Conservation (phyloP, 2,888 invertebrate genomes). For the Agrilus mali region DNA sequence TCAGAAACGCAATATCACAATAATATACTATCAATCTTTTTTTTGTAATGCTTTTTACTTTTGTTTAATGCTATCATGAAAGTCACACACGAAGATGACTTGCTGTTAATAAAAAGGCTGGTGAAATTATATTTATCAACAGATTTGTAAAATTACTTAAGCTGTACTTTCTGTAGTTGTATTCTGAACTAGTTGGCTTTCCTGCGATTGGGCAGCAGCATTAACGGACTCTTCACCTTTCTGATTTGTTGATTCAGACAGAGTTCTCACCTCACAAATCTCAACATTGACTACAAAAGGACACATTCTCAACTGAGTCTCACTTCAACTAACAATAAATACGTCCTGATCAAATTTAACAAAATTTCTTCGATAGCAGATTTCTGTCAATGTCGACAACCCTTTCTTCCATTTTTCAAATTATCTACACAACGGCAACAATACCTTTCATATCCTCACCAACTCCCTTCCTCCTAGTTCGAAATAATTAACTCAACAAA, state of each 20-base stretch:
- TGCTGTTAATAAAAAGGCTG: slow-evolving; percentile 28
- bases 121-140: slow-evolving; percentile 20
- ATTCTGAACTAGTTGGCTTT: slow-evolving; percentile 46
- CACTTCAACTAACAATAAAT: too few relatives aligned
- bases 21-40: background rate
- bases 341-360: too few relatives aligned
- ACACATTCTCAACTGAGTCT: too few relatives aligned
- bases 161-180: slow-evolving; percentile 49
- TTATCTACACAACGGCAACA: too few relatives aligned
- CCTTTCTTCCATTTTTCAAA: too few relatives aligned
- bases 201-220: slow-evolving; percentile 17
- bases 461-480: too few relatives aligned
- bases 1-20: too few relatives aligned
- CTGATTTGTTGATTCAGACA: slow-evolving; percentile 28
- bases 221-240: slow-evolving; percentile 11
- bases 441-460: too few relatives aligned
- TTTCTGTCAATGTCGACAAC: too few relatives aligned
- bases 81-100: slow-evolving; percentile 35
- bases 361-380: too few relatives aligned
- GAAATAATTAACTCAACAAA: too few relatives aligned
- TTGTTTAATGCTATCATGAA: slow-evolving; percentile 27
- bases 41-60: slow-evolving; percentile 34
- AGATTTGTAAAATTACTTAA: slow-evolving; percentile 27
- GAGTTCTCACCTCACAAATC: slow-evolving; percentile 31
- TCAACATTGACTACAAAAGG: too few relatives aligned